Percentiles rank a stretch among this genome's conserved stretches.
Evolutionary conservation across 2,113 vertebrate genomes (phyloP).

Genomic region (Blennius ocellaris): DNA sequence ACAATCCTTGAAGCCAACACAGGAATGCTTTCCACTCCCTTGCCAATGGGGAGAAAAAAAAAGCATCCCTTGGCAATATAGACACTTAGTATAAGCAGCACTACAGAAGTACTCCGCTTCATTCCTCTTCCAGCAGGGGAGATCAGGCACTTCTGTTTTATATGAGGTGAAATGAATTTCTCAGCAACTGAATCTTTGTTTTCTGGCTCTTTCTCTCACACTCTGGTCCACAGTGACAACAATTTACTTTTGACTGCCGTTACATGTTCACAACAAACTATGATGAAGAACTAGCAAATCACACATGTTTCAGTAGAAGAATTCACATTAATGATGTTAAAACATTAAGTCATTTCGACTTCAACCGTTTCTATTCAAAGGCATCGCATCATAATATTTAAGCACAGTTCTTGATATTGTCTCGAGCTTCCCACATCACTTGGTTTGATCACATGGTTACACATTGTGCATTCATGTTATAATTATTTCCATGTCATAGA

Average conservation of each 20-base stretch:
- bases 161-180: slow-evolving; percentile 9
- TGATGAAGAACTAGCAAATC: too few relatives aligned
- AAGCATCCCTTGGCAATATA: slow-evolving; percentile 32
- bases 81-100: slow-evolving; percentile 34
- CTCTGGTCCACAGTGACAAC: slow-evolving; percentile 3
- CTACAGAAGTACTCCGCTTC: slow-evolving; percentile 13
- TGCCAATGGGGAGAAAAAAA: slow-evolving; percentile 37
- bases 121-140: slow-evolving; percentile 19
- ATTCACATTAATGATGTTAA: too few relatives aligned
- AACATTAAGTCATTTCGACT: too few relatives aligned
- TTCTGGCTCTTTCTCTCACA: slow-evolving; percentile 1
- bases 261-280: too few relatives aligned
- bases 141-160: slow-evolving; percentile 12
- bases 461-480: slow-evolving; percentile 26
- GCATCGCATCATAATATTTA: too few relatives aligned
- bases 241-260: too few relatives aligned
- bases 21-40: slow-evolving; percentile 2
- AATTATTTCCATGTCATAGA: slow-evolving; percentile 14
- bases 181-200: slow-evolving; percentile 9
- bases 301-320: too few relatives aligned
- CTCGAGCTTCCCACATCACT: slow-evolving; percentile 4
- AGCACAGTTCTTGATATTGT: not conserved
- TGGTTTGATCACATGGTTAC: slow-evolving; percentile 28
- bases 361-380: too few relatives aligned
- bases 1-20: slow-evolving; percentile 13